Base-by-base conservation (phyloP, 2,113 vertebrate genomes). In the Cheilinus undulatus region DNA sequence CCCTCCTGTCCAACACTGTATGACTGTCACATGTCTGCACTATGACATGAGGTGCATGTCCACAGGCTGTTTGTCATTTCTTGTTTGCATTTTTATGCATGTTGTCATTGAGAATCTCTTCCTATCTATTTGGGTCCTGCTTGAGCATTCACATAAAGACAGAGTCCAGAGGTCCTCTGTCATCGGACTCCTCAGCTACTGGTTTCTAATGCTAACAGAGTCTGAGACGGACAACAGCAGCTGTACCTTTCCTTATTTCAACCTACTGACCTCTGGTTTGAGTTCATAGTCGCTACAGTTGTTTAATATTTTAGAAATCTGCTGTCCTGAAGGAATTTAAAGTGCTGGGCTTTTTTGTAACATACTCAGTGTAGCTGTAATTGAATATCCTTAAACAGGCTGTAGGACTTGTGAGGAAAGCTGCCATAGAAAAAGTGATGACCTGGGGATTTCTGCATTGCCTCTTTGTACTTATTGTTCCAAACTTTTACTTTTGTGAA, bases 81-180 rank as follows among this genome's bases (percentile, higher is more conserved):
- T 82, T 67, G 51, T 56, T 56, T 49, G 80, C 86, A 90, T 90
- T 81, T 69, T 53, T 88, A 78, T 91, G 91, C 91, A 92, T 92
- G 91, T 91, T 83, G 75, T 87, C 61, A 17, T 85, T 79, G 78
- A 73, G 67, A 82, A 69, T 81, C 58, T 68, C 73, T 77, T 82
- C 45, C 60, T 83, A 76, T 83, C 69, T 72, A 65, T 84, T 88
- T 46, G 32, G 78, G 61, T 80, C 71, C 64, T 88, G 86, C 88
- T 89, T 87, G 82, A 84, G 66, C 62, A 3, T 56, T 71, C 32
- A 73, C 45, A 38, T 78, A 56, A 73, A 72, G 59, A 78, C 13
- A 45, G 57, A 79, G 72, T 80, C 74, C 85, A 67, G 80, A 83
- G 78, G 61, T 78, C 57, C 74, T 13, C 11, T 69, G 53, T 50